Evolutionary conservation across 1,140 invertebrate genomes (phyloP).

Genomic region (Rhynchophorus ferrugineus): DNA sequence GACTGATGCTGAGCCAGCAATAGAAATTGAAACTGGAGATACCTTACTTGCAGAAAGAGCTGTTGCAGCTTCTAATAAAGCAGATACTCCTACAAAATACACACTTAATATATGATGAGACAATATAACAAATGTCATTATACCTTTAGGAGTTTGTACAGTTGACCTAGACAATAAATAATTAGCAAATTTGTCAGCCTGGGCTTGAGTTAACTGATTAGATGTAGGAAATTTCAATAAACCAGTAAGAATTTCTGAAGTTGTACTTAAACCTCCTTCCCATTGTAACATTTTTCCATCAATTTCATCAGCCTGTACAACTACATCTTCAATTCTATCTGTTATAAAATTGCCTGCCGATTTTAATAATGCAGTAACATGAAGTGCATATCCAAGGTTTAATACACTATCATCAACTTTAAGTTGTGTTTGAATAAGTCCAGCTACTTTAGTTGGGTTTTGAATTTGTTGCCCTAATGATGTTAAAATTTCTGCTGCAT

Average conservation of each 20-base stretch:
- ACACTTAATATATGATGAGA: background rate
- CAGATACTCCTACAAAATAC: slow-evolving; percentile 49
- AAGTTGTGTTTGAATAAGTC: slow-evolving; percentile 31
- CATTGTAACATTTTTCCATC: slow-evolving; percentile 83
- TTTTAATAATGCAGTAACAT: slow-evolving; percentile 63
- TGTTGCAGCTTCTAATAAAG: slow-evolving; percentile 71
- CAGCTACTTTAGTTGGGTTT: slow-evolving; percentile 32
- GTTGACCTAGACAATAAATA: slow-evolving; percentile 87
- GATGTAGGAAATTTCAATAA: slow-evolving; percentile 68
- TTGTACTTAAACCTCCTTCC: slow-evolving; percentile 70
- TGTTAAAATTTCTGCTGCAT: slow-evolving; percentile 33
- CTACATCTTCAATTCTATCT: slow-evolving; percentile 79
- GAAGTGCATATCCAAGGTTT: slow-evolving; percentile 78
- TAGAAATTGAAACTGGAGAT: slow-evolving; percentile 55
- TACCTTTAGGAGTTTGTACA: slow-evolving; percentile 72
- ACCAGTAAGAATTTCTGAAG: slow-evolving; percentile 63
- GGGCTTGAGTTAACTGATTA: slow-evolving; percentile 63
- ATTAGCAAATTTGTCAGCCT: slow-evolving; percentile 83
- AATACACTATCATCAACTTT: slow-evolving; percentile 38
- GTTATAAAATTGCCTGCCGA: slow-evolving; percentile 60
- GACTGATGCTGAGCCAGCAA: slow-evolving; percentile 65
- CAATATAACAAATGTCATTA: background rate
- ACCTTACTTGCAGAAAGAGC: slow-evolving; percentile 32
- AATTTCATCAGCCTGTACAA: slow-evolving; percentile 92
- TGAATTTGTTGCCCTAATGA: slow-evolving; percentile 28